Base-by-base conservation (phyloP, 2,113 vertebrate species). In the Rhagologus leucostigma region DNA sequence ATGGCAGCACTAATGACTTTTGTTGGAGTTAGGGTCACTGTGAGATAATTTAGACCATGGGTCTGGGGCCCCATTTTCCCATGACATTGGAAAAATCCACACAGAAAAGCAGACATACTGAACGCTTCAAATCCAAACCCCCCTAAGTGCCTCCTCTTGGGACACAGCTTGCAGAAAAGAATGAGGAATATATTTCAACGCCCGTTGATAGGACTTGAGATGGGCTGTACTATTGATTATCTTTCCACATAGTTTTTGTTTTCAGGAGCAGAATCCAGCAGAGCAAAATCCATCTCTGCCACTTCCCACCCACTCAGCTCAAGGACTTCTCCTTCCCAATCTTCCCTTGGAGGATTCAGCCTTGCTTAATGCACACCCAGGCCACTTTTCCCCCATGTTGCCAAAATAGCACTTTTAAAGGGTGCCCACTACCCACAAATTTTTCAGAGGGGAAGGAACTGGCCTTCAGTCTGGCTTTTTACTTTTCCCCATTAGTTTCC, bases 71-170 rank as follows among this genome's bases (percentile, higher is more conserved):
- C 37, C 44, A 33, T 94, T 96, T 94, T 97, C 92, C 92, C 68
- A 85, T 78, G 80, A 94, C 82, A 94, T 39, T 55, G n/a, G n/a
- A 95, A 96, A 94, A 96, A 96, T 86, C 63, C 68, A 83, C 84
- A 79, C n/a, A 92, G 64, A 88, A 79, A 80, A 94, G 62, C 70
- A 95, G 81, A 89, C 84, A 89, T 13, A 60, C 52, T 74, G 76
- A 78, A 78, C 70, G 52, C 57, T 87, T 93, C 91, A 95, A 95
- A 90, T 59, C 42, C 73, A 92, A 86, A 87, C 49, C 41, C 81
- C 64, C 81, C 49, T 6, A 44, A 70, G 65, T 13, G 3, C 26
- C 73, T 69, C 27, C 89, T 87, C 91, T 55, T 37, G 79, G 63
- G 75, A 90, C 35, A 77, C 9, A 30, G 79, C 53, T 64, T 93